A percentile compares a stretch with the other conserved stretches of the same genome.
These are phyloP conservation scores for Ictidomys tridecemlineatus DNA, from an alignment of 2,113 vertebrate genomes.

Conservation along the genomic window DNA sequence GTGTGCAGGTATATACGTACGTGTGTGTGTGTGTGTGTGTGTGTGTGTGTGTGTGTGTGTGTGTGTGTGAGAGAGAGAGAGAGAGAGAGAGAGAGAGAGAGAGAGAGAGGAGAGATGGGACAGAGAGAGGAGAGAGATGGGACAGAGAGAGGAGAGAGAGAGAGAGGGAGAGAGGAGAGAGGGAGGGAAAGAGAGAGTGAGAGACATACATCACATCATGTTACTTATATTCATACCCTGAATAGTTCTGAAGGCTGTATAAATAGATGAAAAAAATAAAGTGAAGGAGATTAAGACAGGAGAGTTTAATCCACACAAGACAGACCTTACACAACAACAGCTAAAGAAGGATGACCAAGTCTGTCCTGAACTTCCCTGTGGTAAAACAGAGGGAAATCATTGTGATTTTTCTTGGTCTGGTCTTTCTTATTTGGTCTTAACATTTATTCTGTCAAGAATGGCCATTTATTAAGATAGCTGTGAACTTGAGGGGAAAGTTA, in stretches of 20 bases:
- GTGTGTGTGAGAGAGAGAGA: no score
- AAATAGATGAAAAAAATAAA: constrained; percentile 5
- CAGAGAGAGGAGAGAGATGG: no score
- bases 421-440: not conserved
- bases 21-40: not conserved
- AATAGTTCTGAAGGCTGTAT: not conserved
- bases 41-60: not conserved
- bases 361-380: not conserved
- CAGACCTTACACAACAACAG: not conserved
- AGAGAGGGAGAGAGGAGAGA: no score
- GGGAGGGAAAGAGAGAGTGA: no score
- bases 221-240: not conserved
- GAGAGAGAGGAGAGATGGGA: no score
- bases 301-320: not conserved
- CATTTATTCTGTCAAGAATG: not conserved
- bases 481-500: no score
- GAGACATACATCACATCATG: not conserved
- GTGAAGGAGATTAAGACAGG: not conserved
- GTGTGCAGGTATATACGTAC: no score
- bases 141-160: no score
- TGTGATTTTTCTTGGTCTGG: not conserved
- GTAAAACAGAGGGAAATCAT: not conserved
- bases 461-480: not conserved
- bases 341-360: not conserved
- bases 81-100: no score